Percentiles rank a stretch among this genome's conserved stretches.
phyloP scores from a whole-genome alignment of 2,113 vertebrate species.

The Delphinus delphis region DNA sequence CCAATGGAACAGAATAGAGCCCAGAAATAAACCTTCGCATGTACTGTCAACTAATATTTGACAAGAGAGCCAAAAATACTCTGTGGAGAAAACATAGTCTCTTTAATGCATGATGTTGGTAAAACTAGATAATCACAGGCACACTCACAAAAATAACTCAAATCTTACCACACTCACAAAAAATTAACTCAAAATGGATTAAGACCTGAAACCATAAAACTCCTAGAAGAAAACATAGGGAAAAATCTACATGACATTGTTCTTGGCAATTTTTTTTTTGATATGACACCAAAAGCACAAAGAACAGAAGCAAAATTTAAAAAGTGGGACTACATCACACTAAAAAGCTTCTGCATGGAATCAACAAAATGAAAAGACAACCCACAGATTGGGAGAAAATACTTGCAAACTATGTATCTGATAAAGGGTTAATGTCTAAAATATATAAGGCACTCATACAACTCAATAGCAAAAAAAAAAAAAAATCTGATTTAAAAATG shows the following conservation, averaged over 20 bases:
- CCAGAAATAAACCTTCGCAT: neutral
- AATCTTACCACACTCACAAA: neutral
- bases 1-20: neutral
- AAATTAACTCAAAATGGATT: neutral
- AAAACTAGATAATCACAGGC: neutral
- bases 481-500: neutral
- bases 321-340: neutral
- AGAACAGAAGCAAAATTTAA: neutral
- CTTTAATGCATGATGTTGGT: neutral
- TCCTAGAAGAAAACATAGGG: neutral
- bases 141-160: neutral
- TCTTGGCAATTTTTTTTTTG: neutral
- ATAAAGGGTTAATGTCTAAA: neutral
- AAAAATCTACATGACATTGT: neutral
- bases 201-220: neutral
- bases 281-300: neutral
- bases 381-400: neutral
- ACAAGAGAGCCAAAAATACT: neutral
- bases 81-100: neutral
- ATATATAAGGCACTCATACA: neutral
- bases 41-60: neutral
- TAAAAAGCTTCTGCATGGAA: neutral
- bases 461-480: neutral
- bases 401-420: neutral
- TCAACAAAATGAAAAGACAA: neutral